Evolutionary conservation across 2,888 invertebrate genomes (phyloP).

Genomic region (Oligia latruncula): DNA sequence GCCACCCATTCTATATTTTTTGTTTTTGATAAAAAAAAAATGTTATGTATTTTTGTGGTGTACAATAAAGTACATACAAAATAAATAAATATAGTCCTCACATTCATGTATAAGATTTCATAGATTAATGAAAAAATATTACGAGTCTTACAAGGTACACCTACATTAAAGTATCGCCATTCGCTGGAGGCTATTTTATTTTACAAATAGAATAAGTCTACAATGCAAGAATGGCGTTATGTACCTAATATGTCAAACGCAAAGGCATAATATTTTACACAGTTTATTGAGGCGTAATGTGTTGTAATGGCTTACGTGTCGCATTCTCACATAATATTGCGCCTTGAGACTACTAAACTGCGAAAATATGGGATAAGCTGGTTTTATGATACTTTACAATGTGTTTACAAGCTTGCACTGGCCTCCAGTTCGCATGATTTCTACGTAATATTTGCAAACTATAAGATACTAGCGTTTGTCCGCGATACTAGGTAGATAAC

Average conservation of each 20-base stretch:
- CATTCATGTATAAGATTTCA: neutral
- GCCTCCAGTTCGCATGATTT: neutral
- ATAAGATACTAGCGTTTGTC: neutral
- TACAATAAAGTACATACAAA: too few relatives aligned
- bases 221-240: constrained; percentile 26
- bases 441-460: neutral
- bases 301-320: constrained; percentile 34
- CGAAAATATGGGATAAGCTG: constrained; percentile 33
- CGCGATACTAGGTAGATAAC: too few relatives aligned
- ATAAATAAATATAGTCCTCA: too few relatives aligned
- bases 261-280: constrained; percentile 31
- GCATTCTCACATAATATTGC: constrained; percentile 19
- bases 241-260: constrained; percentile 30
- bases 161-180: neutral
- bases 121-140: neutral
- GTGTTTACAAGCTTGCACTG: constrained; percentile 37
- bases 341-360: constrained; percentile 33
- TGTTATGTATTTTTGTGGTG: too few relatives aligned
- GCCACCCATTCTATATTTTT: too few relatives aligned
- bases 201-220: neutral
- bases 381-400: constrained; percentile 39
- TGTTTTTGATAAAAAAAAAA: too few relatives aligned
- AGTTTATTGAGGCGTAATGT: constrained; percentile 36
- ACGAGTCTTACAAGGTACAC: neutral
- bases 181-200: constrained; percentile 8